Conservation (phyloP, 2,113 vertebrate species). For the Atherinomorus stipes region DNA sequence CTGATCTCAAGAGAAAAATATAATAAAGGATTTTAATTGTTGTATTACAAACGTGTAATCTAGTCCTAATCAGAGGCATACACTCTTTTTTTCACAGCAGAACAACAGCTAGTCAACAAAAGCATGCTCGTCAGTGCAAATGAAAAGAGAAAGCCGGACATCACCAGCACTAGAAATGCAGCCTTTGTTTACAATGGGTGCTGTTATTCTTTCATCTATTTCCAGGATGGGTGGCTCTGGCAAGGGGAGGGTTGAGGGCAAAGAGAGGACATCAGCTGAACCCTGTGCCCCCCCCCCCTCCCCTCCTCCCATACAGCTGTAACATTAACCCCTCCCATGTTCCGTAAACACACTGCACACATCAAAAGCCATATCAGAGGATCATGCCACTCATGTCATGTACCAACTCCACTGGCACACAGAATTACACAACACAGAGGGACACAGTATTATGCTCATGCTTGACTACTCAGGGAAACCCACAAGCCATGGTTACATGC, state of each 20-base stretch:
- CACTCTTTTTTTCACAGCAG: constrained; percentile 12
- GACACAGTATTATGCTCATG: not conserved
- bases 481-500: not conserved
- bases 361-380: not conserved
- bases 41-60: not conserved
- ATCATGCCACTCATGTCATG: not conserved
- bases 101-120: constrained; percentile 48
- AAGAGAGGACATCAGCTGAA: constrained; percentile 56
- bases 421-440: constrained; percentile 18
- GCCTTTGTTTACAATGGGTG: constrained; percentile 67
- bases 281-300: constrained; percentile 42
- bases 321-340: constrained; percentile 6
- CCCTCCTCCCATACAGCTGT: constrained; percentile 15
- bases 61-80: not conserved
- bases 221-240: constrained; percentile 42
- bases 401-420: constrained; percentile 3
- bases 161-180: constrained; percentile 52
- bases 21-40: not conserved
- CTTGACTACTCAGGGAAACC: constrained; percentile 15
- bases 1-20: not conserved
- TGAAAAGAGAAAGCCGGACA: constrained; percentile 45
- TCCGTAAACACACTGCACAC: constrained; percentile 18
- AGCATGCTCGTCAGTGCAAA: constrained; percentile 45
- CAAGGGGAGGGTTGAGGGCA: constrained; percentile 38
- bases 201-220: constrained; percentile 65